Conservation (phyloP, 2,888 invertebrate genomes). For the Spisula solida region DNA sequence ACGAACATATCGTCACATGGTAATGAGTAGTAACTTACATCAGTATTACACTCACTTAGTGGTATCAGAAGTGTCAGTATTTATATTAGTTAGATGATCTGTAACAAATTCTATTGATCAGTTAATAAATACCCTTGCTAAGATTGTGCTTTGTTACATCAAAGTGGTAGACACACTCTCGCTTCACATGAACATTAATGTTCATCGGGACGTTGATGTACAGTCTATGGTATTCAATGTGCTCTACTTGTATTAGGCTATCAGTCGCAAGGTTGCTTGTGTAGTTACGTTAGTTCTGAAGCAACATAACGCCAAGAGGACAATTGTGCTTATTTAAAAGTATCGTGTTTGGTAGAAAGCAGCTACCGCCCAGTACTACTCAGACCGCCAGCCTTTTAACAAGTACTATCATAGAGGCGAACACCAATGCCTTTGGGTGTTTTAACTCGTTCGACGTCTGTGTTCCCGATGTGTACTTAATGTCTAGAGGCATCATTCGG, state of each 20-base stretch:
- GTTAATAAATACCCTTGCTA: constrained; percentile 5
- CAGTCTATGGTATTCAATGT: background rate
- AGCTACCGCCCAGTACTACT: no score
- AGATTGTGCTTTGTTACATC: background rate
- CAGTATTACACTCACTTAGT: background rate
- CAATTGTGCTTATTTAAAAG: no score
- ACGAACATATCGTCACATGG: background rate
- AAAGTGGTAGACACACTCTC: background rate
- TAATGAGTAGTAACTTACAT: background rate
- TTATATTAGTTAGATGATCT: background rate
- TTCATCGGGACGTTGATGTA: constrained; percentile 4
- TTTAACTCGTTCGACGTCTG: no score
- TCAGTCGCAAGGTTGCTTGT: no score
- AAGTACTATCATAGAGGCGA: no score
- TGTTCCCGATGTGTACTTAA: no score
- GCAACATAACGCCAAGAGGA: no score
- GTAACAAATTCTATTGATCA: constrained; percentile 17
- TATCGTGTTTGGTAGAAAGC: no score
- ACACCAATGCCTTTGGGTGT: no score
- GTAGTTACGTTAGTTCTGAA: no score
- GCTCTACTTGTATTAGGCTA: background rate
- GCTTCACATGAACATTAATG: background rate
- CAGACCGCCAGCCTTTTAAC: no score
- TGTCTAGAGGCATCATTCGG: no score
- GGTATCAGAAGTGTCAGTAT: background rate